A percentile compares a stretch with the other conserved stretches of the same genome.
Conservation (phyloP, 2,797 vertebrate species). For the Paedocypris micromegethes region DNA sequence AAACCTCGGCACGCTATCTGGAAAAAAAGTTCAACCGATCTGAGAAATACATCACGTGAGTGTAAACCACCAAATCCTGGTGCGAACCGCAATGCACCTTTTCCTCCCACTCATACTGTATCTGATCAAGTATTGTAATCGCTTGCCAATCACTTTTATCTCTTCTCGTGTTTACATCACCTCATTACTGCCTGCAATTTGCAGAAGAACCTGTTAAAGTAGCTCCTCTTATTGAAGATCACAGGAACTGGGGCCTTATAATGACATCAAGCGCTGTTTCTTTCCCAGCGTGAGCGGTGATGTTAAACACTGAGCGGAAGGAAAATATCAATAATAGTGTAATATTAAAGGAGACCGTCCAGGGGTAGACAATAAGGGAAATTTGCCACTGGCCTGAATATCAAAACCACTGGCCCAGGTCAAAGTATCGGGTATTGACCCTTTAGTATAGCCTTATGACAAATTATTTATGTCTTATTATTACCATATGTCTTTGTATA, state of each 20-base stretch:
- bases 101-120: background rate
- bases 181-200: slow-evolving; percentile 26
- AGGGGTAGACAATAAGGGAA: too few species aligned
- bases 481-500: too few species aligned
- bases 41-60: slow-evolving; percentile 97
- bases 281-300: background rate
- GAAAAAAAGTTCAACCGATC: slow-evolving; percentile 99
- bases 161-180: slow-evolving; percentile 4
- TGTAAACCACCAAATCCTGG: slow-evolving; percentile 17
- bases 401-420: too few species aligned
- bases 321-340: background rate
- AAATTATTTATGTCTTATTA: too few species aligned
- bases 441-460: too few species aligned
- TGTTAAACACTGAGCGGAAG: background rate
- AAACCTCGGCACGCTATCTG: slow-evolving; percentile 94
- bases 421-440: too few species aligned
- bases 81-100: background rate
- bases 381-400: too few species aligned
- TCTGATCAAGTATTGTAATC: background rate
- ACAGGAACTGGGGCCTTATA: slow-evolving; percentile 14
- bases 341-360: too few species aligned
- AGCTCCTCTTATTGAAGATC: slow-evolving; percentile 16
- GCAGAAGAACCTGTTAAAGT: slow-evolving; percentile 15
- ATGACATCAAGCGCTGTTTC: slow-evolving; percentile 10
- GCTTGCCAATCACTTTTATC: slow-evolving; percentile 25